Evolutionary conservation across 2,113 vertebrate genomes (phyloP), one percentile per base, ranked within the genome.

Genomic region (Probosciger aterrimus): DNA sequence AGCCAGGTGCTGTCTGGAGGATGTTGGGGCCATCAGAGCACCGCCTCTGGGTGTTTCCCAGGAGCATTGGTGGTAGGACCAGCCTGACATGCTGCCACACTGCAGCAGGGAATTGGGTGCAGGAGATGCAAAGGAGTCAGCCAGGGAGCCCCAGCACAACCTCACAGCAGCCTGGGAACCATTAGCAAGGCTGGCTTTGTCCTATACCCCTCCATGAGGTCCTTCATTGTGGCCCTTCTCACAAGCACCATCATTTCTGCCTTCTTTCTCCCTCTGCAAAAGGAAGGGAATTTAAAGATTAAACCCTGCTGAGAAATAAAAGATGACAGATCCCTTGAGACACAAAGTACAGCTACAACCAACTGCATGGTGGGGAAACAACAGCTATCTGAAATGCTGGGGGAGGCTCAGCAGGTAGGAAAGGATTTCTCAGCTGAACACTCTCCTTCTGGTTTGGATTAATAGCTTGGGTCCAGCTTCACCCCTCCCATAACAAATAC

Each of bases 381-480:
- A 91, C n/a, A 90, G 74, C 55, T 82, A 91, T 77, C 59, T 71
- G 65, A 17, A 8, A 7, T 17, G 28, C n/a, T 80, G 57, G 43
- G 44, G 59, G 11, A 90, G 70, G 41, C 46, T 86, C 82, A 53
- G 60, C 64, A 93, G 49, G 76, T 88, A 68, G 63, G 57, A 90
- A 88, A 93, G 68, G 79, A 90, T 74, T 90, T 94, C 79, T 95
- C 33, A 89, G 69, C 22, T 77, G 73, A 92, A 88, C 7, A 11
- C 25, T 84, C 25, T 83, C 49, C 65, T 62, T 90, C 81, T 64
- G 69, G 39, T 88, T 94, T 74, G 81, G 69, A 95, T 93, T 91
- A 96, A 94, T 68, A 95, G 9, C 41, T 82, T 46, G 65, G 67
- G 35, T 90, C 70, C 39, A 43, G 37, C 67, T 76, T 87, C 73